Evolutionary conservation across 2,888 invertebrate genomes (phyloP), one percentile per base, ranked within the genome.

Genomic region (Andrena hattorfiana): DNA sequence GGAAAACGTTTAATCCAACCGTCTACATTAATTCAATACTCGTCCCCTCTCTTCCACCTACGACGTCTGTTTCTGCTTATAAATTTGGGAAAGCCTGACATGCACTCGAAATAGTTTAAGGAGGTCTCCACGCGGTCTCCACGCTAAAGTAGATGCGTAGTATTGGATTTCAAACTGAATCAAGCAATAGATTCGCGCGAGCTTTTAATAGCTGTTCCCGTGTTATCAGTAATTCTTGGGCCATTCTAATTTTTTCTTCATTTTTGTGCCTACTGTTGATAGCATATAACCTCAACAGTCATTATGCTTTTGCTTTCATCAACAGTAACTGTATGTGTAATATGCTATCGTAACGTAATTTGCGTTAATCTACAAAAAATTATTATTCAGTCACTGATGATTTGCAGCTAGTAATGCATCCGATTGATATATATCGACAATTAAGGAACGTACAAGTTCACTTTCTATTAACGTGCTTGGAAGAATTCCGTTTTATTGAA

Each of bases 11-110:
- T 90, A 90, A 92, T 92, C 89, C 90, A 90, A 92, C 88, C 89
- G 78, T 78, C 80, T 76, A 83, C 89, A 92, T 93, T 92, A 92
- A 93, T 93, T 91, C 88, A 86, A 77, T 87, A 86, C 81, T 86
- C 88, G 83, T 1, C 87, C 89, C 84, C 87, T 42, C 60, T 74
- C 81, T 78, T 86, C 90, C 91, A 89, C 90, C 89, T 89, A 90
- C 90, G 86, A 87, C 69, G 77, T 75, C 81, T 74, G 83, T 82
- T 87, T 87, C 89, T 87, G 91, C 90, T 92, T 93, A 92, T 93
- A 93, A 93, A 93, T 93, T 93, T 91, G 91, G 89, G 91, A 90
- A 93, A 93, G 90, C 90, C 86, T 86, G 87, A 89, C 87, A 88
- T 86, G 89, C 81, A 91, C 92, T 92, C 86, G 90, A 93, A 93